phyloP scores from a whole-genome alignment of 2,797 vertebrate species.

The Esox masquinongy region DNA sequence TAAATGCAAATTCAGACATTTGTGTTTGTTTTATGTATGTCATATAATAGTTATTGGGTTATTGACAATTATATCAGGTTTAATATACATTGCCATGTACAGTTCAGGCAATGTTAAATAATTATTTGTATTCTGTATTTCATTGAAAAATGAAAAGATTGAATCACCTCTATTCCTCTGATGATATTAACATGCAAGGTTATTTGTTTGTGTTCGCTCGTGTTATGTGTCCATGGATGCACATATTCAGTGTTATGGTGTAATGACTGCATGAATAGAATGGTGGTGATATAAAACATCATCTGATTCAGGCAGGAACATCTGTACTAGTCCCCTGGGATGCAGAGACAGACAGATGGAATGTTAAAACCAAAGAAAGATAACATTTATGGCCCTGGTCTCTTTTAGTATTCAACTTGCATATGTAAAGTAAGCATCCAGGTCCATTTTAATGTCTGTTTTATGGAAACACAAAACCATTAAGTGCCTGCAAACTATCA shows the following conservation, averaged over 20 bases:
- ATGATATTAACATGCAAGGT: not conserved
- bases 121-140: not conserved
- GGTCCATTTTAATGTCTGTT: slow-evolving; percentile 1
- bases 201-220: not conserved
- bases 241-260: not conserved
- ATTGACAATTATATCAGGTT: slow-evolving; percentile 1
- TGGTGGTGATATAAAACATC: not conserved
- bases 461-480: not conserved
- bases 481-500: not conserved
- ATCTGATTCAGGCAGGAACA: slow-evolving; percentile 13
- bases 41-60: slow-evolving; percentile 7
- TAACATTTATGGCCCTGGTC: not conserved
- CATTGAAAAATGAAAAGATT: not conserved
- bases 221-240: not conserved
- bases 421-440: not conserved
- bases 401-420: not conserved
- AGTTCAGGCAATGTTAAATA: not conserved
- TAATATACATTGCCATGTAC: not conserved
- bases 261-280: not conserved
- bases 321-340: slow-evolving; percentile 6
- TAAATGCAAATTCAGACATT: slow-evolving; percentile 21
- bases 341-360: not conserved
- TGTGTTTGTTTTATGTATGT: not conserved
- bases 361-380: slow-evolving; percentile 10
- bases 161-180: not conserved